phyloP scores from a whole-genome alignment of 2,113 vertebrate genomes.

The Andinoacara biseriatus region DNA sequence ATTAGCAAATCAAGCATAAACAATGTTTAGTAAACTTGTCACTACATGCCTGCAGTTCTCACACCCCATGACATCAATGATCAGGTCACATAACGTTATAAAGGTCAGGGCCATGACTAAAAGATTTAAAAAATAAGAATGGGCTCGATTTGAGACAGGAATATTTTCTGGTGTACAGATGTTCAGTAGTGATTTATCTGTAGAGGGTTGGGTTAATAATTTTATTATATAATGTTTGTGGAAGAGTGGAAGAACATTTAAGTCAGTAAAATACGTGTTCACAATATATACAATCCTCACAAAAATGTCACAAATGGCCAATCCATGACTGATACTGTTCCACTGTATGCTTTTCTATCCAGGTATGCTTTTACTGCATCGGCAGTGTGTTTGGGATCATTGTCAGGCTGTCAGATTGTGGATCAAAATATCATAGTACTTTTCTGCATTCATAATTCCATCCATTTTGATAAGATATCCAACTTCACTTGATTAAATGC shows the following conservation, averaged over 20 bases:
- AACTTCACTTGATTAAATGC: not conserved
- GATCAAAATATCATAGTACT: no score
- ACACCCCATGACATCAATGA: not conserved
- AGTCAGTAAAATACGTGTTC: not conserved
- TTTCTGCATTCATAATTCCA: no score
- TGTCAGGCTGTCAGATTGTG: no score
- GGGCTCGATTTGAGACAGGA: not conserved
- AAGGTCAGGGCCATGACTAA: not conserved
- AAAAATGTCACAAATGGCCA: no score
- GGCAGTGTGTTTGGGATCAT: no score
- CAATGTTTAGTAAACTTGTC: conserved; percentile 38
- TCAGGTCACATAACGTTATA: not conserved
- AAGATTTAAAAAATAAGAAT: conserved; percentile 14
- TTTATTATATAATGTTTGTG: not conserved
- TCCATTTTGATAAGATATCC: not conserved
- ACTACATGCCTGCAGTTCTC: conserved; percentile 35
- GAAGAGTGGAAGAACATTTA: not conserved
- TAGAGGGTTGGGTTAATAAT: not conserved
- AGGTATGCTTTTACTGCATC: no score
- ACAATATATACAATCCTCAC: not conserved
- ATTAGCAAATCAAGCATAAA: conserved; percentile 9
- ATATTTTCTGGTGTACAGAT: not conserved
- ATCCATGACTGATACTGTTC: no score
- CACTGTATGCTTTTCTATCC: no score
- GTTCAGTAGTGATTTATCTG: not conserved